Percentiles rank a stretch among this genome's conserved stretches.
These are phyloP conservation scores for Beroe forskalii DNA, from an alignment of 37 sponge, comb jelly and placozoan genomes.

Conservation along the genomic window DNA sequence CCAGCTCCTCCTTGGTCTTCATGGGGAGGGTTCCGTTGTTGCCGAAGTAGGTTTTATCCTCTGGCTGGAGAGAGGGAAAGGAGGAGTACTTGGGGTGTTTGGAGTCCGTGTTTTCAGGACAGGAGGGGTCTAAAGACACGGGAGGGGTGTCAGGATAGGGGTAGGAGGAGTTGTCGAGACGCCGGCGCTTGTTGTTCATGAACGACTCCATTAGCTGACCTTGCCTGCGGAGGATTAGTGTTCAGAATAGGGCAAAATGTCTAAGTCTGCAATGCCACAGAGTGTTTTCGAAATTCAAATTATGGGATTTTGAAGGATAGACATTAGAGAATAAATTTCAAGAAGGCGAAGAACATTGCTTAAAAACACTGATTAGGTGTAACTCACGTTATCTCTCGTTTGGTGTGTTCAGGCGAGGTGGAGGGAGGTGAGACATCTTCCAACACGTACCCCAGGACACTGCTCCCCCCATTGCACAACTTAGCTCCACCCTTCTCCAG, in stretches of 20 bases:
- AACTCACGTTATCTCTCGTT: slow-evolving; percentile 54
- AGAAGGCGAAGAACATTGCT: no score
- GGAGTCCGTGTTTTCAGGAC: neutral
- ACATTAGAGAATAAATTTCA: no score
- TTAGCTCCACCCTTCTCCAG: neutral
- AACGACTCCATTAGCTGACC: slow-evolving; percentile 23
- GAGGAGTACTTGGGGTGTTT: slow-evolving; percentile 44
- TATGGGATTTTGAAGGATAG: no score
- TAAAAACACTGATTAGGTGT: neutral
- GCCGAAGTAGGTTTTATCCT: neutral
- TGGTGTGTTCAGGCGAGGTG: slow-evolving; percentile 9
- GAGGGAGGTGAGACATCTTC: slow-evolving; percentile 59
- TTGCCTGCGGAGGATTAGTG: no score
- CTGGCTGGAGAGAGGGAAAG: neutral
- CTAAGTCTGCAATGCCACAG: no score
- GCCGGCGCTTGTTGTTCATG: slow-evolving; percentile 41
- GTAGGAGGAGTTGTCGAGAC: neutral
- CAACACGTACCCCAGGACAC: slow-evolving; percentile 24
- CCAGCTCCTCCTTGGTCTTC: neutral
- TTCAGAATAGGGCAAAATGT: no score
- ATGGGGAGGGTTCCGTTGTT: slow-evolving; percentile 6
- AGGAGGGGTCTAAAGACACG: neutral
- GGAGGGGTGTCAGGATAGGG: neutral
- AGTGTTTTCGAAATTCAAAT: no score
- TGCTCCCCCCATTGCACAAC: slow-evolving; percentile 5